phyloP scores from a whole-genome alignment of 2,113 vertebrate species.

The Crocuta crocuta region DNA sequence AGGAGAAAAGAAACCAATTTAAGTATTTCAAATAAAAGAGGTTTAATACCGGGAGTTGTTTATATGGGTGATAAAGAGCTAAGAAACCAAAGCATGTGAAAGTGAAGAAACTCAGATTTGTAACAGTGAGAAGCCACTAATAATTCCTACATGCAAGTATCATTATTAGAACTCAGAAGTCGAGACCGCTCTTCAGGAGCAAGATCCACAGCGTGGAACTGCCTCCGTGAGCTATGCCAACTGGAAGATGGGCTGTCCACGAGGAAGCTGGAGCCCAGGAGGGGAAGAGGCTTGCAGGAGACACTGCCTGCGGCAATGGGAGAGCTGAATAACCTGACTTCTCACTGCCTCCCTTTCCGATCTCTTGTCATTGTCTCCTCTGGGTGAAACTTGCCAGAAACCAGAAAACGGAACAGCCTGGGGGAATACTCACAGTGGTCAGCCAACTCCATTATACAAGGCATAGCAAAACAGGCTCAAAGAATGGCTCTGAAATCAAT shows the following conservation, averaged over 20 bases:
- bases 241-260: background rate
- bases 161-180: background rate
- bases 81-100: background rate
- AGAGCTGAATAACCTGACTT: background rate
- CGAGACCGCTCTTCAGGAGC: background rate
- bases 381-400: background rate
- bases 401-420: background rate
- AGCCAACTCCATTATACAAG: background rate
- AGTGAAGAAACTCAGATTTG: background rate
- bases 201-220: background rate
- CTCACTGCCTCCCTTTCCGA: background rate
- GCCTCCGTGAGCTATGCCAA: background rate
- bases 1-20: background rate
- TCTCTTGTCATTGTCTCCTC: background rate
- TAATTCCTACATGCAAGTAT: background rate
- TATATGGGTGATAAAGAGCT: background rate
- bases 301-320: too few species aligned
- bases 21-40: background rate
- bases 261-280: background rate
- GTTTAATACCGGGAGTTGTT: background rate
- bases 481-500: background rate
- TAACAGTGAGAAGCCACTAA: background rate
- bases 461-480: background rate
- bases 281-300: background rate
- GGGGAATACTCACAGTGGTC: accelerated